A percentile compares a stretch with the other conserved stretches of the same genome.
Conservation (phyloP, 2,888 invertebrate species). For the Clostera curtula region DNA sequence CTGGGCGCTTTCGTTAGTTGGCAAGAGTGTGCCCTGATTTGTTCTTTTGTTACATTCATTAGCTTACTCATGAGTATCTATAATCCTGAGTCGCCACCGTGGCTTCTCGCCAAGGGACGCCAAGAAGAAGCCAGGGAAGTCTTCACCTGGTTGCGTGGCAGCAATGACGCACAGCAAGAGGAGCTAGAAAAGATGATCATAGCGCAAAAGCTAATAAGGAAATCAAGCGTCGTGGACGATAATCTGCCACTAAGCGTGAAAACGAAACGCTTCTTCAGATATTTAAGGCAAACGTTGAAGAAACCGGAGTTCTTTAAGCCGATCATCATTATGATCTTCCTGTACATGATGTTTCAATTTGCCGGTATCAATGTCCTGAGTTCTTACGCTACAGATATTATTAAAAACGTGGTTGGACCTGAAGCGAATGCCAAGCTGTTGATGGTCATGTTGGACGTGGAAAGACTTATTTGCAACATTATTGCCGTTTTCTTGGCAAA, state of each 20-base stretch:
- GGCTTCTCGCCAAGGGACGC: constrained; percentile 76
- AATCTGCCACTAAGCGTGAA: constrained; percentile 29
- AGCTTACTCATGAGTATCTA: constrained; percentile 69
- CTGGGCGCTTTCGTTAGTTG: constrained; percentile 77
- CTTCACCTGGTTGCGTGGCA: constrained; percentile 74
- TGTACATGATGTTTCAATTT: constrained; percentile 80
- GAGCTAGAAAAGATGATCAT: constrained; percentile 66
- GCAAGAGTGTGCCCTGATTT: constrained; percentile 72
- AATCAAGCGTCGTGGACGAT: constrained; percentile 41
- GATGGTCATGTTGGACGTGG: constrained; percentile 78
- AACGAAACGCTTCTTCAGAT: constrained; percentile 32
- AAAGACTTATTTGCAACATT: constrained; percentile 76
- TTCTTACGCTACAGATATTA: constrained; percentile 80
- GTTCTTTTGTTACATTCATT: constrained; percentile 63
- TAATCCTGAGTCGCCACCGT: constrained; percentile 79
- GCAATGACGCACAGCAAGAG: constrained; percentile 40
- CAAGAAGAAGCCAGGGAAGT: constrained; percentile 71
- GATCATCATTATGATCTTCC: constrained; percentile 73
- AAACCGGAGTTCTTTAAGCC: constrained; percentile 76
- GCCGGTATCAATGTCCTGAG: constrained; percentile 81
- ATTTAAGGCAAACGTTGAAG: constrained; percentile 38
- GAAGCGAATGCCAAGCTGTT: constrained; percentile 77
- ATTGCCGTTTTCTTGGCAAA: constrained; percentile 77
- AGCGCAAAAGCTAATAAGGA: constrained; percentile 49
- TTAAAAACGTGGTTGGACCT: constrained; percentile 74